Evolutionary conservation across 2,888 invertebrate species (phyloP), one percentile per base, ranked within the genome.

Genomic region (Tryphoninae sp.): DNA sequence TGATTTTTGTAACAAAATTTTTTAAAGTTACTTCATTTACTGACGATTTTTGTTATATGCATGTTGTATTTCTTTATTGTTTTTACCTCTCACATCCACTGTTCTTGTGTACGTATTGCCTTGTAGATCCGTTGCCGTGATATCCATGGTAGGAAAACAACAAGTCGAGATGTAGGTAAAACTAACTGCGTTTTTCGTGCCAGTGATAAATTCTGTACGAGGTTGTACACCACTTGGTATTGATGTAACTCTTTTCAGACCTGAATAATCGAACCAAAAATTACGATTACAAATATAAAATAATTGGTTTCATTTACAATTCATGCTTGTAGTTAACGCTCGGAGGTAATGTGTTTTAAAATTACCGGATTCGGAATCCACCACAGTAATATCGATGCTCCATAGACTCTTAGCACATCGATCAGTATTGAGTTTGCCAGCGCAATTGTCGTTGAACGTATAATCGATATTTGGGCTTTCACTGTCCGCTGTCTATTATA

Each of bases 131-230:
- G 94, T 94, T 0, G 96, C 96, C 1, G 94, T 94, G 3, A 97
- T 91, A 51, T 95, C 92, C 0, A 96, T 93, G 68, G 94, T 93
- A 0, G 95, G 94, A 6, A 95, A 93, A 89, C 96, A 97, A 89
- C 97, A 97, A 0, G 95, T 95, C 0, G 95, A 94, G 19, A 95
- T 93, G 89, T 96, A 96, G 2, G 94, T 94, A 0, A 95, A 95
- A 13, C 92, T 92, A 0, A 96, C 93, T 45, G 94, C 93, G 42
- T 95, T 94, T 42, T 93, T 94, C 0, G 95, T 94, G 0, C 97
- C 97, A 0, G 95, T 88, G 42, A 94, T 93, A 88, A 95, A 96
- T 40, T 93, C 94, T 55, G 93, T 93, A 42, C 94, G 93, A 86
- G 96, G 94, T 64, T 94, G 92, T 42, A 96, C 86, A 0, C 96